A percentile compares a stretch with the other conserved stretches of the same genome.
phyloP scores from a whole-genome alignment of 2,888 invertebrate genomes.

The Pristionchus entomophagus region DNA sequence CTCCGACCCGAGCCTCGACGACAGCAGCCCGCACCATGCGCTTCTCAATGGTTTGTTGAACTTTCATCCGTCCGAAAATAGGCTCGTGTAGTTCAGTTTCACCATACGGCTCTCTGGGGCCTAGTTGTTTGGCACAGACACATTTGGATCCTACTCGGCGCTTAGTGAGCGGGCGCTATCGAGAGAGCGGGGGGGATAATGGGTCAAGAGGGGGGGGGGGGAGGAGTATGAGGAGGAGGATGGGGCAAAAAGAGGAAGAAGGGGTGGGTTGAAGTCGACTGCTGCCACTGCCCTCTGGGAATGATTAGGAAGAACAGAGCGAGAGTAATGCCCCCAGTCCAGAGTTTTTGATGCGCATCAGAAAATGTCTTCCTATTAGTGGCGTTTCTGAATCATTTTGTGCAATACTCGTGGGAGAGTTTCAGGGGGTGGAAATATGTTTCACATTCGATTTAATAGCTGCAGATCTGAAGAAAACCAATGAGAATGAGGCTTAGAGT shows the following conservation, averaged over 20 bases:
- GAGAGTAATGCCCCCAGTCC: not conserved
- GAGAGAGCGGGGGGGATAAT: not conserved
- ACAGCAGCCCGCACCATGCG: constrained; percentile 39
- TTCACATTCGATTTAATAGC: too few species aligned
- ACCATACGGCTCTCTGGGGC: not conserved
- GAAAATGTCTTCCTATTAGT: not conserved
- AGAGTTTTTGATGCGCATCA: not conserved
- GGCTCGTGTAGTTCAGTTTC: constrained; percentile 20
- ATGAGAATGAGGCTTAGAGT: too few species aligned
- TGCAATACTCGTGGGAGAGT: too few species aligned
- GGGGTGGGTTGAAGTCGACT: not conserved
- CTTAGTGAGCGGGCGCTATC: too few species aligned
- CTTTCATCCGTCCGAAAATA: not conserved
- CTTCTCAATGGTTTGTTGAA: constrained; percentile 26
- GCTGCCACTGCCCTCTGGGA: constrained; percentile 20
- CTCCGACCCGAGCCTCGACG: constrained; percentile 46
- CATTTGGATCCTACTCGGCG: not conserved
- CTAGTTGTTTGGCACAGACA: not conserved
- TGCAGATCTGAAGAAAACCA: too few species aligned
- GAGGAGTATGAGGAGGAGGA: not conserved
- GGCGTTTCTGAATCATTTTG: too few species aligned
- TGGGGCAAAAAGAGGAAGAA: not conserved
- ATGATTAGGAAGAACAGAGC: constrained; percentile 31
- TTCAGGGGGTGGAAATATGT: too few species aligned
- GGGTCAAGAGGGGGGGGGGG: constrained; percentile 5